Percentiles rank a stretch among this genome's conserved stretches.
These are phyloP conservation scores for Stenurella melanura DNA, from an alignment of 2,888 invertebrate genomes.

Conservation along the genomic window DNA sequence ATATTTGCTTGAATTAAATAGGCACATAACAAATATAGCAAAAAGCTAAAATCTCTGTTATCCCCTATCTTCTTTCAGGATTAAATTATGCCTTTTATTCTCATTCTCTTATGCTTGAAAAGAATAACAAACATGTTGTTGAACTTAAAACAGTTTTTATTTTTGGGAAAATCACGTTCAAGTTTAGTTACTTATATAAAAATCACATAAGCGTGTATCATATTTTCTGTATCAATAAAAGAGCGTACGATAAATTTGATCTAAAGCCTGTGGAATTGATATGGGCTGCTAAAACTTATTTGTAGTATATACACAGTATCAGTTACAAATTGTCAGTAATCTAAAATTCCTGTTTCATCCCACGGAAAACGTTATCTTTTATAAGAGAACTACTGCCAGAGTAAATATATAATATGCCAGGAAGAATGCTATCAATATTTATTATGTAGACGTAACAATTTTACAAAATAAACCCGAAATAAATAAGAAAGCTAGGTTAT, in stretches of 20 bases:
- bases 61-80: too few species aligned
- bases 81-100: too few species aligned
- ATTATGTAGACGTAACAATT: not conserved
- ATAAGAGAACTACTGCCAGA: not conserved
- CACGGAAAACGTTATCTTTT: conserved; percentile 1
- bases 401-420: not conserved
- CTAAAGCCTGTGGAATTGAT: not conserved
- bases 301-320: not conserved
- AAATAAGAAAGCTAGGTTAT: not conserved
- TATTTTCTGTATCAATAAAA: too few species aligned
- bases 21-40: too few species aligned
- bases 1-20: too few species aligned
- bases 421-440: not conserved
- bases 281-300: not conserved
- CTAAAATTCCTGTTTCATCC: not conserved
- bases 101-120: too few species aligned
- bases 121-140: too few species aligned
- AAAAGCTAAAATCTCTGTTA: too few species aligned
- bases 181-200: too few species aligned
- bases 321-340: conserved; percentile 3
- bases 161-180: too few species aligned
- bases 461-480: not conserved
- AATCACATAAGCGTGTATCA: too few species aligned
- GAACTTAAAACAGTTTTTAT: too few species aligned
- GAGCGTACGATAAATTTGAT: not conserved